phyloP scores from a whole-genome alignment of 2,113 vertebrate genomes.

The Paedocypris sp. region DNA sequence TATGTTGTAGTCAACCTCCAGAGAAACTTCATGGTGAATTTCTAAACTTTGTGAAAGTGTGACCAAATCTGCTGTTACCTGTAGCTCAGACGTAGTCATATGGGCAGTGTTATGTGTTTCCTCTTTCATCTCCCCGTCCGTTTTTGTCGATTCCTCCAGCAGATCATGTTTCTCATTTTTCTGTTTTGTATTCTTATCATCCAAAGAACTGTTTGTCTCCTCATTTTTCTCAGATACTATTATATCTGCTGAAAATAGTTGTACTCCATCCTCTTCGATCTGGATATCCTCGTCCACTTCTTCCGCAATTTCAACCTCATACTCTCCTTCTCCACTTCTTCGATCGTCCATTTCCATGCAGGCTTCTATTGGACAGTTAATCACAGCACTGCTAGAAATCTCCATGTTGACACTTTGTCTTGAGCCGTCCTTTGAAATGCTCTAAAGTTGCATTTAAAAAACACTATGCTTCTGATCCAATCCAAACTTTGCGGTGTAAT shows the following conservation, averaged over 20 bases:
- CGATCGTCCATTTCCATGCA: constrained; percentile 34
- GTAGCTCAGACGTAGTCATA: not conserved
- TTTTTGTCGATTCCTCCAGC: not conserved
- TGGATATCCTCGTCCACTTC: constrained; percentile 54
- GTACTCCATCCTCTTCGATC: not conserved
- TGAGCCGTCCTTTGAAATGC: constrained; percentile 45
- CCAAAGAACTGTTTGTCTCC: not conserved
- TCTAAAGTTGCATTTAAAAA: not conserved
- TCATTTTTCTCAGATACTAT: not conserved
- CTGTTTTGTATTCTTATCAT: not conserved
- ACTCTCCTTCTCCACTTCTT: constrained; percentile 23
- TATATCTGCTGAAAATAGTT: not conserved
- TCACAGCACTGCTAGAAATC: constrained; percentile 31
- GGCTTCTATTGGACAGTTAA: constrained; percentile 22
- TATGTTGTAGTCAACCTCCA: too few relatives aligned
- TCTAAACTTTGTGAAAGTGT: not conserved
- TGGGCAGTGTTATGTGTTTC: not conserved
- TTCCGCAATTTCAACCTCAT: constrained; percentile 53
- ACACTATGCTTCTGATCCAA: not conserved
- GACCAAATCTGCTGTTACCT: not conserved
- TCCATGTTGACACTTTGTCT: constrained; percentile 33
- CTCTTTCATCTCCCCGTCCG: not conserved
- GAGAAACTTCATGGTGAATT: not conserved
- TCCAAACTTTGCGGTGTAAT: too few relatives aligned
- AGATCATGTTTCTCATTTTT: not conserved